Conservation (phyloP, 1,140 invertebrate genomes). For the Drosophila sechellia region DNA sequence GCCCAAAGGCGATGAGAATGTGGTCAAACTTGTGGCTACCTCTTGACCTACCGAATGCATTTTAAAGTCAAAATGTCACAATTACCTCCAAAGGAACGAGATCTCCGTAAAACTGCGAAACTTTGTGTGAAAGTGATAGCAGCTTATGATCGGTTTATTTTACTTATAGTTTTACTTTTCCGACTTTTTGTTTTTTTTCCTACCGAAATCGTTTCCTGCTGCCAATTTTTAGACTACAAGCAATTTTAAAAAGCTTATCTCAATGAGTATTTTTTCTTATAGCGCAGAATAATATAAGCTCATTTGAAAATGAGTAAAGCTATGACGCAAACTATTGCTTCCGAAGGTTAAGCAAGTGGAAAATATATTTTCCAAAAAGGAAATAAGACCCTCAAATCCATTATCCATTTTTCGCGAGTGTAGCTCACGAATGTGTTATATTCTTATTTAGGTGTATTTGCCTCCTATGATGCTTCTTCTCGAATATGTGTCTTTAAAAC, state of each 20-base stretch:
- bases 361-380: too few species aligned
- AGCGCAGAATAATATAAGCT: constrained; percentile 23
- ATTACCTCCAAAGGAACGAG: not conserved
- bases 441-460: too few species aligned
- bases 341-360: too few species aligned
- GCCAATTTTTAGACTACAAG: not conserved
- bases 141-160: too few species aligned
- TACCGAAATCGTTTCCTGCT: constrained; percentile 1
- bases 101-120: not conserved
- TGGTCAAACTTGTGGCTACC: not conserved
- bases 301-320: constrained; percentile 9
- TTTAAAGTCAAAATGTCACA: not conserved
- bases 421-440: too few species aligned
- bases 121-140: not conserved
- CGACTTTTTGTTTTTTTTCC: constrained; percentile 23
- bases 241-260: constrained; percentile 26
- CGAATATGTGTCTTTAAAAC: not conserved
- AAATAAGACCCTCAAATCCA: too few species aligned
- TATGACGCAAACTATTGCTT: constrained; percentile 25
- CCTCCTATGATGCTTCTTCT: not conserved
- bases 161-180: not conserved
- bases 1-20: constrained; percentile 7
- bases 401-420: too few species aligned
- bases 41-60: not conserved
- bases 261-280: constrained; percentile 29